Evolutionary conservation across 2,113 vertebrate species (phyloP).

Genomic region (Morone saxatilis): DNA sequence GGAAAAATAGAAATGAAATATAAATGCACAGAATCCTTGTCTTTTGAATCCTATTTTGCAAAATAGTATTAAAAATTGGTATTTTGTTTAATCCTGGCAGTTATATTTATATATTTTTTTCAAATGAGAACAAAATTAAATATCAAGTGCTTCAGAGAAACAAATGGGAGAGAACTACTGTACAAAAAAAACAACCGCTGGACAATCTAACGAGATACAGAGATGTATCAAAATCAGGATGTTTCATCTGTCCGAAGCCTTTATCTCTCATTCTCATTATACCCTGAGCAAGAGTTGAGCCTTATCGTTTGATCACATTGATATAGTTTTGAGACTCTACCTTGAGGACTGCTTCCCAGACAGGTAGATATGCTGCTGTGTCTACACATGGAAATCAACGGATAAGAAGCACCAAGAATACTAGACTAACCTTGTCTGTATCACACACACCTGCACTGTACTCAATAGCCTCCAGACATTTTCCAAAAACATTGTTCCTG

Average conservation of each 20-base stretch:
- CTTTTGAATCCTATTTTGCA: conserved; percentile 68
- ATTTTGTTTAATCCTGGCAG: conserved; percentile 70
- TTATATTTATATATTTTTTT: conserved; percentile 19
- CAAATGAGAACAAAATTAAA: conserved; percentile 53
- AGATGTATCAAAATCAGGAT: conserved; percentile 40
- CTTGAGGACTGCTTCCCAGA: conserved; percentile 56
- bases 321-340: conserved; percentile 50
- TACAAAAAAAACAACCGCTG: background rate
- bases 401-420: conserved; percentile 21
- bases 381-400: conserved; percentile 41
- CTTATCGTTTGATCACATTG: conserved; percentile 59
- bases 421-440: background rate
- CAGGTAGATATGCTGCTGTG: conserved; percentile 30
- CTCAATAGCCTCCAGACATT: conserved; percentile 5
- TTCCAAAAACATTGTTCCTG: conserved; percentile 33
- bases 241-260: conserved; percentile 37
- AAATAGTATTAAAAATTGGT: conserved; percentile 70
- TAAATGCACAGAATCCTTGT: conserved; percentile 65
- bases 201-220: conserved; percentile 37
- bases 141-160: conserved; percentile 22
- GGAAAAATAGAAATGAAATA: conserved; percentile 72
- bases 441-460: conserved; percentile 44
- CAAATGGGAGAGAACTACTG: background rate
- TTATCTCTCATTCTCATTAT: conserved; percentile 45
- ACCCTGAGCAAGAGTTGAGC: conserved; percentile 27